Conservation (phyloP, 2,888 invertebrate genomes). For the Athripsodes cinereus region DNA sequence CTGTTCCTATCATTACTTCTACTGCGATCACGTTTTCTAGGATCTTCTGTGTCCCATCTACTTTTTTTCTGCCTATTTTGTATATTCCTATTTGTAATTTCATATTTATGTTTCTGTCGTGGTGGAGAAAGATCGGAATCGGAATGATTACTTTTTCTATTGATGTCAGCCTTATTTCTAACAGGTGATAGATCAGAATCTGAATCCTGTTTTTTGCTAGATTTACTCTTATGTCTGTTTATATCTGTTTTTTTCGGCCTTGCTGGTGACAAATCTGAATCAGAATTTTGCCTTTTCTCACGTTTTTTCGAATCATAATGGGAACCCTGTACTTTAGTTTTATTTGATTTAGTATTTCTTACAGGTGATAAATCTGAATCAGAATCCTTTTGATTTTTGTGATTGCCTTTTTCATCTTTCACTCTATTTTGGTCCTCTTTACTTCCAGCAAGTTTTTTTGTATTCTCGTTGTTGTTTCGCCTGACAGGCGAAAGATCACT, state of each 20-base stretch:
- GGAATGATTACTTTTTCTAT: too few species aligned
- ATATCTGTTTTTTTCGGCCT: slow-evolving; percentile 25
- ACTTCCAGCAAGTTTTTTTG: slow-evolving; percentile 9
- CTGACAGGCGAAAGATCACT: slow-evolving; percentile 26
- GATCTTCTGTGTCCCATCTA: slow-evolving; percentile 33
- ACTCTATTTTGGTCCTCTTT: not conserved
- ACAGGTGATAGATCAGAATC: too few species aligned
- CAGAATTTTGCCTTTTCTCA: slow-evolving; percentile 25
- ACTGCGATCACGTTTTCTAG: not conserved
- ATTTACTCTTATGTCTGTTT: slow-evolving; percentile 20
- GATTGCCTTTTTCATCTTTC: not conserved
- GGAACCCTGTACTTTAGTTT: too few species aligned
- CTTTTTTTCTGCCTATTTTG: slow-evolving; percentile 7
- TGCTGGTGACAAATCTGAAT: slow-evolving; percentile 29
- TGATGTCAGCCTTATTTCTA: too few species aligned
- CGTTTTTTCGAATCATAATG: not conserved
- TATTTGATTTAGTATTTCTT: slow-evolving; percentile 20
- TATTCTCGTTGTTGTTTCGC: not conserved
- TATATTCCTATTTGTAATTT: slow-evolving; percentile 8
- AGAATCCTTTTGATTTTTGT: slow-evolving; percentile 22
- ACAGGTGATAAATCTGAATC: slow-evolving; percentile 30
- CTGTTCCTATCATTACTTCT: slow-evolving; percentile 1
- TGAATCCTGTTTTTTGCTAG: too few species aligned
- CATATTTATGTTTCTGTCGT: slow-evolving; percentile 27
- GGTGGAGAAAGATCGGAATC: slow-evolving; percentile 33